Conservation (phyloP, 2,797 vertebrate species). For the Cirrhinus molitorella region DNA sequence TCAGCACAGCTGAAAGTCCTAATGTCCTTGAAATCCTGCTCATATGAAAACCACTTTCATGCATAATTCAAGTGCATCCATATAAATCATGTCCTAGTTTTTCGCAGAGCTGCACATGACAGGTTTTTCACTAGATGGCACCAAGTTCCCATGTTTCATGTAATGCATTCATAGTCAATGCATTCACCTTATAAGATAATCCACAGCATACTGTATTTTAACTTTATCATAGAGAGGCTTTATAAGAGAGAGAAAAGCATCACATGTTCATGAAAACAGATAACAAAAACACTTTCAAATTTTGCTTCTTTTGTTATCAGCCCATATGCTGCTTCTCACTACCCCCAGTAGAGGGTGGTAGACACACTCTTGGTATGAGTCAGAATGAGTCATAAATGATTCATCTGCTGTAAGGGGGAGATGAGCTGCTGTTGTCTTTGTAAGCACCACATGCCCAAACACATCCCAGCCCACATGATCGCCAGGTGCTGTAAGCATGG, state of each 20-base stretch:
- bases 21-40: not conserved
- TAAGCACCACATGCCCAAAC: slow-evolving; percentile 46
- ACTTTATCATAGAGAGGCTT: not conserved
- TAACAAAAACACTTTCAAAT: not conserved
- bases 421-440: slow-evolving; percentile 44
- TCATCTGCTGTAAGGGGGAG: slow-evolving; percentile 49
- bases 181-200: not conserved
- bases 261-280: not conserved
- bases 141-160: not conserved
- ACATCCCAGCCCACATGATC: slow-evolving; percentile 49
- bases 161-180: not conserved
- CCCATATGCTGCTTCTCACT: not conserved
- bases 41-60: not conserved
- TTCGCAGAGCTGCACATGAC: not conserved
- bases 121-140: slow-evolving; percentile 21
- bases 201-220: not conserved
- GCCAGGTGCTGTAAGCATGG: slow-evolving; percentile 46
- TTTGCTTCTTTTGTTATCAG: not conserved
- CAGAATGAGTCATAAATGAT: slow-evolving; percentile 49
- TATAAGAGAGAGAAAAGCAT: not conserved
- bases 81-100: not conserved
- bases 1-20: not conserved
- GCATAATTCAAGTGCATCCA: not conserved
- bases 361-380: slow-evolving; percentile 6
- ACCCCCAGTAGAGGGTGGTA: slow-evolving; percentile 39